Evolutionary conservation across 2,888 invertebrate species (phyloP).

Genomic region (Arctia plantaginis): DNA sequence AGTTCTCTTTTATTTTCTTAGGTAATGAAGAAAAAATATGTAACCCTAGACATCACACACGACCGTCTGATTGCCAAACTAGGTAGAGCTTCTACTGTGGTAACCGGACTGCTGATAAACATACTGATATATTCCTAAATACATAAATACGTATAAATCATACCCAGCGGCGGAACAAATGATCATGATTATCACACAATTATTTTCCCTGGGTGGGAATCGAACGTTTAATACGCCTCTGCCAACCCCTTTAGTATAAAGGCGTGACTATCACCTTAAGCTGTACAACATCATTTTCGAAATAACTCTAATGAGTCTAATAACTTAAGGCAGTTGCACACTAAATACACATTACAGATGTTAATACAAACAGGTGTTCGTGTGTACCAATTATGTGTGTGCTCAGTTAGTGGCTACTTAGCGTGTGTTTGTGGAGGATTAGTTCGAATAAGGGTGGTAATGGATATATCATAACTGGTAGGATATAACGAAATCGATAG

Average conservation of each 20-base stretch:
- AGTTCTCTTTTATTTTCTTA: too few relatives aligned
- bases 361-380: slow-evolving; percentile 44
- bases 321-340: slow-evolving; percentile 30
- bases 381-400: slow-evolving; percentile 50
- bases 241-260: neutral
- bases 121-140: too few relatives aligned
- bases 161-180: too few relatives aligned
- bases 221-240: too few relatives aligned
- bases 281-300: slow-evolving; percentile 4
- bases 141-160: too few relatives aligned
- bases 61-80: too few relatives aligned
- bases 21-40: too few relatives aligned
- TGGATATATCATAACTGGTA: slow-evolving; percentile 18
- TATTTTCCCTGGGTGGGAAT: too few relatives aligned
- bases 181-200: too few relatives aligned
- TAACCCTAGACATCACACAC: too few relatives aligned
- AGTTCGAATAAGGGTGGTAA: slow-evolving; percentile 26
- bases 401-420: slow-evolving; percentile 51
- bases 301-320: slow-evolving; percentile 21
- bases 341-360: slow-evolving; percentile 35
- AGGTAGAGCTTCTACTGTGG: too few relatives aligned
- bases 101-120: too few relatives aligned
- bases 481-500: neutral
- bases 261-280: neutral
- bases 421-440: slow-evolving; percentile 35